phyloP scores from a whole-genome alignment of 2,797 vertebrate species.

The Trachops cirrhosus region DNA sequence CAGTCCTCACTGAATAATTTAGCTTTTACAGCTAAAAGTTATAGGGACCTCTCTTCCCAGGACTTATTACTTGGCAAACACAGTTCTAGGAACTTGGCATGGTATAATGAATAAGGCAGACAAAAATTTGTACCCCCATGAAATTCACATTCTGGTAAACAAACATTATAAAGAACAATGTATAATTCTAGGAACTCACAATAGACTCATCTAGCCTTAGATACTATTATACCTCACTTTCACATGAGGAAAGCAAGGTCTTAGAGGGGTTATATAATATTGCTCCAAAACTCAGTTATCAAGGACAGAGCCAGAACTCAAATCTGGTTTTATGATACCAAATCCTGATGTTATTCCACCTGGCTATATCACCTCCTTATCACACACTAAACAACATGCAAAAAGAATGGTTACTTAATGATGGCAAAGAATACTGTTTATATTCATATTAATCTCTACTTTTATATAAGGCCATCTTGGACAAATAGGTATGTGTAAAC shows the following conservation, averaged over 20 bases:
- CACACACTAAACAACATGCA: background rate
- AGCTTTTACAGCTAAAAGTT: background rate
- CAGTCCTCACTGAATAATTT: background rate
- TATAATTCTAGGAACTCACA: background rate
- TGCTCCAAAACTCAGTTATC: background rate
- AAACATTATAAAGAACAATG: background rate
- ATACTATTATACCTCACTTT: background rate
- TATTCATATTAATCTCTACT: background rate
- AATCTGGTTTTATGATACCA: background rate
- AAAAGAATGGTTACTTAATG: background rate
- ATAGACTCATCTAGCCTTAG: background rate
- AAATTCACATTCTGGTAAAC: background rate
- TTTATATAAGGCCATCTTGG: background rate
- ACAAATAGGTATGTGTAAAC: background rate
- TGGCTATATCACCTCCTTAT: background rate
- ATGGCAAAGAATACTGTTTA: background rate
- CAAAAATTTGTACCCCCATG: background rate
- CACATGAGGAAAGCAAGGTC: background rate
- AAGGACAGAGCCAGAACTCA: background rate
- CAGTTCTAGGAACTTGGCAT: background rate
- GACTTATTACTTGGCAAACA: background rate
- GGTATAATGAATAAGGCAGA: background rate
- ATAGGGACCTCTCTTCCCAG: background rate
- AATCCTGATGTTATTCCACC: background rate
- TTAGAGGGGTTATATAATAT: background rate